phyloP scores from a whole-genome alignment of 2,888 invertebrate species.

The Sphaerophoria taeniata region DNA sequence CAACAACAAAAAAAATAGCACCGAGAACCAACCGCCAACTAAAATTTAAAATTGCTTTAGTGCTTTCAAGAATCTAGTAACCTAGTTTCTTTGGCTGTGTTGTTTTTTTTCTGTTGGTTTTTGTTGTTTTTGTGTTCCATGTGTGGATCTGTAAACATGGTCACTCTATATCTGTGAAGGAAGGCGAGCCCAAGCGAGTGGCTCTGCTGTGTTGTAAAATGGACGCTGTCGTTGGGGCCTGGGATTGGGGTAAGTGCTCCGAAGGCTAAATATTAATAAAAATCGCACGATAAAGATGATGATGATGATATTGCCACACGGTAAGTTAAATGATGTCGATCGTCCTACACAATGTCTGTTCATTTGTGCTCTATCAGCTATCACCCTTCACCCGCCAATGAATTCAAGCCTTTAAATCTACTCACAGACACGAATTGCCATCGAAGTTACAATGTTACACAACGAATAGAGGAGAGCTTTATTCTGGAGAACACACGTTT shows the following conservation, averaged over 20 bases:
- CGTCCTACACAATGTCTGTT: conserved; percentile 37
- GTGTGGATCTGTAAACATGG: conserved; percentile 72
- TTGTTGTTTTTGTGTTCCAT: conserved; percentile 46
- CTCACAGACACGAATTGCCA: conserved; percentile 43
- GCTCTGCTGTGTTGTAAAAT: conserved; percentile 12
- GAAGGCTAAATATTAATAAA: conserved; percentile 56
- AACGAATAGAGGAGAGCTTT: conserved; percentile 19
- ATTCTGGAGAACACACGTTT: conserved; percentile 54
- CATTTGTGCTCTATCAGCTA: conserved; percentile 6
- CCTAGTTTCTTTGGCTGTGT: conserved; percentile 61
- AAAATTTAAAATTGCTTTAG: conserved; percentile 66
- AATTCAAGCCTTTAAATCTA: conserved; percentile 30
- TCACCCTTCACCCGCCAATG: neutral
- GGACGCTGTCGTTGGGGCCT: neutral
- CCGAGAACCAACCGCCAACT: conserved; percentile 63
- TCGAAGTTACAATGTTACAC: conserved; percentile 41
- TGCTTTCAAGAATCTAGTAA: conserved; percentile 74
- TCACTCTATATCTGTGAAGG: conserved; percentile 23
- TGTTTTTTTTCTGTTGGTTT: conserved; percentile 10
- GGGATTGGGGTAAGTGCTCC: conserved; percentile 10
- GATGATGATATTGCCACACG: conserved; percentile 61
- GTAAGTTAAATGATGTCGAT: conserved; percentile 30
- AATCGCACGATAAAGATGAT: conserved; percentile 62
- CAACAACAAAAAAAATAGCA: conserved; percentile 37
- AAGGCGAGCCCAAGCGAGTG: neutral